phyloP scores from a whole-genome alignment of 2,888 invertebrate genomes.

The Erpobdella octoculata region DNA sequence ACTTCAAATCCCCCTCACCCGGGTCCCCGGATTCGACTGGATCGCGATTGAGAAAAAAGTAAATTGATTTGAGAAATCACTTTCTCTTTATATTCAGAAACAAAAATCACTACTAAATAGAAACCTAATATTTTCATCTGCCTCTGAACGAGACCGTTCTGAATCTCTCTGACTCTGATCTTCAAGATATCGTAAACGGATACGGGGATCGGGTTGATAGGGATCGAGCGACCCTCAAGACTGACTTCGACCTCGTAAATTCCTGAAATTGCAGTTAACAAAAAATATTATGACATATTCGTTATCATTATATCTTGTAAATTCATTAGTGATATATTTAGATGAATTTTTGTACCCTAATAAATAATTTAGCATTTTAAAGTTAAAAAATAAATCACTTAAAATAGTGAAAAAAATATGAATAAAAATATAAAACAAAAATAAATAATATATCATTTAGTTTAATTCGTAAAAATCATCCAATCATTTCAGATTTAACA shows the following conservation, averaged over 20 bases:
- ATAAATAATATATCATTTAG: background rate
- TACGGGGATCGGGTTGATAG: slow-evolving; percentile 51
- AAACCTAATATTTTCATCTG: slow-evolving; percentile 68
- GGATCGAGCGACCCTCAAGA: slow-evolving; percentile 42
- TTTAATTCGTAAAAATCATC: background rate
- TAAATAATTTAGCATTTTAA: too few relatives aligned
- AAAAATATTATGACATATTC: background rate
- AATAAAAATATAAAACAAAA: too few relatives aligned
- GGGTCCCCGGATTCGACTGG: slow-evolving; percentile 87
- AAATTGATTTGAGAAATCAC: too few relatives aligned
- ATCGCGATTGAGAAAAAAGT: too few relatives aligned
- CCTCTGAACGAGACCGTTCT: slow-evolving; percentile 73
- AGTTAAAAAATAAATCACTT: too few relatives aligned
- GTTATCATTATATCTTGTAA: background rate
- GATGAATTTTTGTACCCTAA: too few relatives aligned
- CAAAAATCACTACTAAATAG: background rate
- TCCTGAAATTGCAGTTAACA: too few relatives aligned
- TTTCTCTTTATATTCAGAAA: too few relatives aligned
- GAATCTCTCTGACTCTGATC: slow-evolving; percentile 88
- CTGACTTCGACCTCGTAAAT: slow-evolving; percentile 42
- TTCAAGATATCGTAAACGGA: slow-evolving; percentile 71
- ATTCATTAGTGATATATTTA: too few relatives aligned
- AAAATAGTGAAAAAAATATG: too few relatives aligned
- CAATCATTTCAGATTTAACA: background rate
- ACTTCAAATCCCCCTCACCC: slow-evolving; percentile 86